Evolutionary conservation across 2,888 invertebrate species (phyloP), one percentile per base, ranked within the genome.

Genomic region (Diabrotica balteata): DNA sequence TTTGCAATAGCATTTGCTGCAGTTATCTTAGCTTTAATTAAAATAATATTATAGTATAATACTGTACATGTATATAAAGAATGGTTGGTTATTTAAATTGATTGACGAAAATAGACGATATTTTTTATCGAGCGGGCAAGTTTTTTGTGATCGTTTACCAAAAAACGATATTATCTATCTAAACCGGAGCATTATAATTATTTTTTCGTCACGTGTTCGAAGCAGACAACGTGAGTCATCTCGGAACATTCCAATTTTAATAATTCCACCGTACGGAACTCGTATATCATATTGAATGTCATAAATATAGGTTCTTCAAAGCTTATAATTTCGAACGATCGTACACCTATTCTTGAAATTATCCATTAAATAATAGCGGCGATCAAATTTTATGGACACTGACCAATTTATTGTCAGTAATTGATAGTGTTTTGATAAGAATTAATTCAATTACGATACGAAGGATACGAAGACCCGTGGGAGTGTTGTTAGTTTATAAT

Each of bases 371-470:
- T 57, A 63, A 63, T 55, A 50, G 51, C 45, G n/a, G 50, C 45
- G 44, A 64, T 64, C 63, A 58, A 64, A 45, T 64, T 63, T 63
- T 63, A 63, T 58, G 63, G 58, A 51, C 58, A 46, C 32, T 46
- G 57, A 42, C 50, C 63, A 51, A 63, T 63, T 63, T 63, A 63
- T 63, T 42, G 57, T 55, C 50, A 6, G 57, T 63, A 63, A 63
- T 63, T 63, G 63, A 58, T 58, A 58, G 63, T 64, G 52, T 51
- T 64, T 62, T 54, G 47, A 61, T 64, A 51, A 52, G 45, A 46
- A 58, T 44, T 58, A 64, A 64, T 64, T 64, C 58, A 58, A 64
- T 64, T 64, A 64, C 58, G 63, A 64, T 17, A 52, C 58, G 58
- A 55, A 5, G 42, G 63, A 64, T 17, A 52, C 58, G 58, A 57